These are phyloP conservation scores for Merluccius polli DNA, from an alignment of 2,797 vertebrate species.

Conservation along the genomic window DNA sequence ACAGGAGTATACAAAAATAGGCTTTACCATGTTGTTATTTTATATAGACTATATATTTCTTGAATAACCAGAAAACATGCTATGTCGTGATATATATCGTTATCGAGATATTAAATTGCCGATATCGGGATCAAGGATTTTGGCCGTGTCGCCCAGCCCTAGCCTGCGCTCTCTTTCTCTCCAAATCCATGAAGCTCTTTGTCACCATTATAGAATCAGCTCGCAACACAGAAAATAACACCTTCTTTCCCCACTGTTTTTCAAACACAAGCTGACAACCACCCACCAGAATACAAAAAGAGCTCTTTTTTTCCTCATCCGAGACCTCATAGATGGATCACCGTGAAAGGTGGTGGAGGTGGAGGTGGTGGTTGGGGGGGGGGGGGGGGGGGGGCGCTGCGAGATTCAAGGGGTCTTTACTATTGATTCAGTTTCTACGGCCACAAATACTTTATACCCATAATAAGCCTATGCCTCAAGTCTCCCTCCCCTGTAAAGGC, in stretches of 20 bases:
- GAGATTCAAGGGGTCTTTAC: slow-evolving; percentile 34
- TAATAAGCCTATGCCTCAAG: slow-evolving; percentile 73
- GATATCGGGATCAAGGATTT: too few relatives aligned
- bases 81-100: too few relatives aligned
- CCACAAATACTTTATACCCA: slow-evolving; percentile 72
- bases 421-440: slow-evolving; percentile 75
- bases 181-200: slow-evolving; percentile 34
- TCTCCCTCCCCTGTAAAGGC: slow-evolving; percentile 60
- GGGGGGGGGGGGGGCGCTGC: too few relatives aligned
- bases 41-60: too few relatives aligned
- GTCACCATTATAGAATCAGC: slow-evolving; percentile 41
- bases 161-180: not conserved
- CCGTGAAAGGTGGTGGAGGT: slow-evolving; percentile 16
- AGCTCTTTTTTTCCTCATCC: slow-evolving; percentile 41
- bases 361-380: not conserved
- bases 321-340: slow-evolving; percentile 58
- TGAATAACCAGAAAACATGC: too few relatives aligned
- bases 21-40: too few relatives aligned
- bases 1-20: too few relatives aligned
- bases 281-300: slow-evolving; percentile 59
- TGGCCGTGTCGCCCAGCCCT: too few relatives aligned
- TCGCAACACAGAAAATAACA: slow-evolving; percentile 48
- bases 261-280: slow-evolving; percentile 55
- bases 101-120: too few relatives aligned
- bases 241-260: slow-evolving; percentile 40